Conservation (phyloP, 2,113 vertebrate species). For the pig (Sus scrofa) region T2T-Sscrofa CM000826.6:45590501-45591000, state of each 20-base stretch:
- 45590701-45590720: background rate
- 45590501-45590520: too few relatives aligned
- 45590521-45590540: too few relatives aligned
- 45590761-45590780: background rate
- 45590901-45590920: background rate
- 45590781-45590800: background rate
- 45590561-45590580: too few relatives aligned
- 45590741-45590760: rapidly evolving
- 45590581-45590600: too few relatives aligned
- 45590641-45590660: background rate
- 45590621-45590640: background rate
- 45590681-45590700: background rate
- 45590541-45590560: too few relatives aligned
- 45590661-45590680: background rate
- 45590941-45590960: background rate
- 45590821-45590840: too few relatives aligned
- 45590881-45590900: rapidly evolving
- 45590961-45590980: background rate
- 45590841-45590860: background rate
- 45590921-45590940: too few relatives aligned
- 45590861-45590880: background rate
- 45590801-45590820: background rate
- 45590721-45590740: background rate
- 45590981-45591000: background rate
- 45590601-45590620: too few relatives aligned